Evolutionary conservation across 2,113 vertebrate genomes (phyloP).

Genomic region (Salvelinus namaycush): DNA sequence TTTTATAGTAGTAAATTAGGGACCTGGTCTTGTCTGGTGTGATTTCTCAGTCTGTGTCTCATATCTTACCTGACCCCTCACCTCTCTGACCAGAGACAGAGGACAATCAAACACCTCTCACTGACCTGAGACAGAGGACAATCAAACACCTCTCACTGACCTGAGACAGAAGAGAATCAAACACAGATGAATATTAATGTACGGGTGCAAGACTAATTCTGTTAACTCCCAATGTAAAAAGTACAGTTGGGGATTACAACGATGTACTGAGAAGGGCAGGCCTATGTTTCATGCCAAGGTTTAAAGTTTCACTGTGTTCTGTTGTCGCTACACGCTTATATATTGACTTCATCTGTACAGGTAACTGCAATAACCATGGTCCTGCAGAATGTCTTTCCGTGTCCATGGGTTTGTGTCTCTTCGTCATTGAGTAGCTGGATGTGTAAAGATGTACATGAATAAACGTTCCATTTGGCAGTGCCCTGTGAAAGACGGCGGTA

Average conservation of each 20-base stretch:
- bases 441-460: constrained; percentile 25
- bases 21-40: neutral
- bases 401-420: constrained; percentile 24
- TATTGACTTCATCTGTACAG: neutral
- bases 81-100: constrained; percentile 1
- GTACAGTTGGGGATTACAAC: constrained; percentile 8
- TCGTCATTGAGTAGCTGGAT: constrained; percentile 11
- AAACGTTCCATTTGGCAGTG: constrained; percentile 36
- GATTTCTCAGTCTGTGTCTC: constrained; percentile 4
- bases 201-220: constrained; percentile 18
- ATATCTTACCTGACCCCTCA: constrained; percentile 4
- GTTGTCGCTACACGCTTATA: neutral
- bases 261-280: neutral
- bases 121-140: neutral
- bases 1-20: constrained; percentile 12
- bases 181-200: neutral
- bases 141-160: neutral
- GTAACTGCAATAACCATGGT: neutral
- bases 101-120: neutral
- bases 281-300: neutral
- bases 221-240: constrained; percentile 7
- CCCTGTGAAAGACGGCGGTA: constrained; percentile 15
- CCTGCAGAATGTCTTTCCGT: constrained; percentile 14
- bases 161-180: neutral
- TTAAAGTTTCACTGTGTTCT: neutral